These are phyloP conservation scores for Uropetala carovei DNA, from an alignment of 2,888 invertebrate species.

Conservation along the genomic window DNA sequence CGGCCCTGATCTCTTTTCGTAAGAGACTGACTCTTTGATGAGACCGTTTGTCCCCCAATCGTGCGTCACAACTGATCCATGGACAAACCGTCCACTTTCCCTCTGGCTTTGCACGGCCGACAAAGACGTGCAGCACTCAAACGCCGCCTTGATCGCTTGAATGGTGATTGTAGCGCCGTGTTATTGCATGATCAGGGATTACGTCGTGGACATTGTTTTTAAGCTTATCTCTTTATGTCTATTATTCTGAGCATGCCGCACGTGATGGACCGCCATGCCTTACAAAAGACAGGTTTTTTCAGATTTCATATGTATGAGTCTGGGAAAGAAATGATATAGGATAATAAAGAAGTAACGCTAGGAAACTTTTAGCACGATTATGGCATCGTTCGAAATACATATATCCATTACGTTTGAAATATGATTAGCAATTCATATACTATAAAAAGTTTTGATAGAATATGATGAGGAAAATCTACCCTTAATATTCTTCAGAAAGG, in stretches of 20 bases:
- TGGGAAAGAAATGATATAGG: too few species aligned
- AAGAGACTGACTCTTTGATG: background rate
- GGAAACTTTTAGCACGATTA: too few species aligned
- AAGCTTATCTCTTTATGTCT: background rate
- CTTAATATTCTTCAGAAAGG: too few species aligned
- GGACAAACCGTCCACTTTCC: background rate
- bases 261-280: background rate
- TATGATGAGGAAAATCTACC: too few species aligned
- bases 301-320: too few species aligned
- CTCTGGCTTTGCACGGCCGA: background rate
- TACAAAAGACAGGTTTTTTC: background rate
- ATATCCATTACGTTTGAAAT: too few species aligned
- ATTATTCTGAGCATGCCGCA: background rate
- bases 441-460: too few species aligned
- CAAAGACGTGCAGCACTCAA: background rate
- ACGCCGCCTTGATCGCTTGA: background rate
- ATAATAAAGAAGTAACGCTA: too few species aligned
- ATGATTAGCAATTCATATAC: too few species aligned
- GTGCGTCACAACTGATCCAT: background rate
- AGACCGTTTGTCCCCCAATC: constrained; percentile 19
- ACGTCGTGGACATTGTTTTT: background rate
- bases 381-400: too few species aligned
- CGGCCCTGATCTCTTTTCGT: background rate
- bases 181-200: constrained; percentile 4
- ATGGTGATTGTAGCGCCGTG: background rate